phyloP scores from a whole-genome alignment of 2,888 invertebrate genomes.

The Caenorhabditis auriculariae region DNA sequence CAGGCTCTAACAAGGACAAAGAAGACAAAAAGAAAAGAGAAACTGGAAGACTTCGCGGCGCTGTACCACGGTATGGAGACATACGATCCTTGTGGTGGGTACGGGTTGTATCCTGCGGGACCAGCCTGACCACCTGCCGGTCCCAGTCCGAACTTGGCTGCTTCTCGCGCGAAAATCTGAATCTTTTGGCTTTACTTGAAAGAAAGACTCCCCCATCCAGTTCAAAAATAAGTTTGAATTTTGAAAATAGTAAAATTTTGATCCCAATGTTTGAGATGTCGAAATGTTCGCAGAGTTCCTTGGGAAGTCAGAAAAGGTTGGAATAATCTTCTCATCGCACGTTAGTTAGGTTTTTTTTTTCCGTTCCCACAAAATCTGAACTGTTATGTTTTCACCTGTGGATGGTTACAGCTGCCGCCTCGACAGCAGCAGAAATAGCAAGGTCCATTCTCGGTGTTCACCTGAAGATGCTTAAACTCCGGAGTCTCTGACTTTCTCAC shows the following conservation, averaged over 20 bases:
- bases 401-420: conserved; percentile 35
- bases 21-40: conserved; percentile 11
- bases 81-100: not conserved
- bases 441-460: conserved; percentile 25
- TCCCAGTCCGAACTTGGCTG: conserved; percentile 16
- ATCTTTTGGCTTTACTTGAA: too few relatives aligned
- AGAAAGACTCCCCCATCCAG: too few relatives aligned
- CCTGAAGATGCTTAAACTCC: conserved; percentile 1
- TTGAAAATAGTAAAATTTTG: too few relatives aligned
- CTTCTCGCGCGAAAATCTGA: conserved; percentile 32
- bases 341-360: too few relatives aligned
- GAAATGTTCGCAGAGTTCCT: too few relatives aligned
- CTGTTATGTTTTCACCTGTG: conserved; percentile 20
- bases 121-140: not conserved
- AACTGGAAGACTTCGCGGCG: conserved; percentile 7
- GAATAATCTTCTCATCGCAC: too few relatives aligned
- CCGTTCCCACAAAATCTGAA: too few relatives aligned
- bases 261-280: too few relatives aligned
- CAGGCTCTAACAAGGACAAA: conserved; percentile 13
- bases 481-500: not conserved
- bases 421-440: conserved; percentile 33
- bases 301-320: too few relatives aligned
- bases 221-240: too few relatives aligned
- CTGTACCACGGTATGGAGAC: conserved; percentile 21
- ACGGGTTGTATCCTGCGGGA: conserved; percentile 11